Conservation (phyloP, 2,888 invertebrate genomes). For the Agrotis puta region DNA sequence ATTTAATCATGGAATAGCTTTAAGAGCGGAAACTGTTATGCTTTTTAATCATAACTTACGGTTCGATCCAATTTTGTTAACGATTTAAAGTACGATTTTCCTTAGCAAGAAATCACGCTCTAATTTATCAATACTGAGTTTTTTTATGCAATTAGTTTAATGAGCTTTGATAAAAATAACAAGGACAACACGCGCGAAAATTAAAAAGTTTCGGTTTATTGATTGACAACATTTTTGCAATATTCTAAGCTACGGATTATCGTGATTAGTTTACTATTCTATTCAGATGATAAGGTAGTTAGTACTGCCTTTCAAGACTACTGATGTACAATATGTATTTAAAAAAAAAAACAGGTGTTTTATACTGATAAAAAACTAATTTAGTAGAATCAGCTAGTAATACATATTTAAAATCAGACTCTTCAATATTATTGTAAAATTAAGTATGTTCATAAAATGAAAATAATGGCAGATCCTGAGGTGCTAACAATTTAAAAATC, state of each 20-base stretch:
- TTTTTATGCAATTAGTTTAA: slow-evolving; percentile 1
- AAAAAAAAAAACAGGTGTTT: slow-evolving; percentile 38
- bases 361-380: slow-evolving; percentile 40
- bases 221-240: slow-evolving; percentile 2
- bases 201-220: background rate
- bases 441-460: slow-evolving; percentile 45
- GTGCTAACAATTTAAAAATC: slow-evolving; percentile 12
- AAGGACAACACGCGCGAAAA: slow-evolving; percentile 3
- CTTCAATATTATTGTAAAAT: slow-evolving; percentile 50
- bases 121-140: slow-evolving; percentile 4
- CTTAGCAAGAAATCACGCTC: slow-evolving; percentile 20
- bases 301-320: slow-evolving; percentile 26
- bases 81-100: slow-evolving; percentile 7
- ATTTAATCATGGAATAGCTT: background rate
- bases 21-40: background rate
- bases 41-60: background rate
- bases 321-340: slow-evolving; percentile 18
- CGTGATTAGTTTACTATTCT: background rate
- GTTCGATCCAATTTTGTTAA: background rate
- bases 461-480: slow-evolving; percentile 44
- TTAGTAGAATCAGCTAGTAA: slow-evolving; percentile 44
- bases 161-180: slow-evolving; percentile 18
- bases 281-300: background rate
- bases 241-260: slow-evolving; percentile 8
- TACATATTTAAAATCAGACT: slow-evolving; percentile 62